Evolutionary conservation across 2,113 vertebrate species (phyloP).

Genomic region (Syngnathus scovelli): DNA sequence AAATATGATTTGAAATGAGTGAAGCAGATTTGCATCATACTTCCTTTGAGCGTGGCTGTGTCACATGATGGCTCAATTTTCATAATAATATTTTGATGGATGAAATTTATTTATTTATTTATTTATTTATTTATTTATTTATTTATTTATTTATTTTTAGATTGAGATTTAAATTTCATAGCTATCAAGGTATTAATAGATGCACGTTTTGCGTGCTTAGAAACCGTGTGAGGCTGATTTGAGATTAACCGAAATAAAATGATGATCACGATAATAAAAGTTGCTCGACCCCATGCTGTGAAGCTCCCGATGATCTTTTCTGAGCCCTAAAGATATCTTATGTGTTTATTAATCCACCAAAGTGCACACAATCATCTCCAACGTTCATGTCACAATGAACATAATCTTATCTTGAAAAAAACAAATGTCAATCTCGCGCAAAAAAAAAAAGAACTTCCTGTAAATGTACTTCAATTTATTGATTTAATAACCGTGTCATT

Average conservation of each 20-base stretch:
- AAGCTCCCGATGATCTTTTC: constrained; percentile 32
- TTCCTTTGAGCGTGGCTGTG: neutral
- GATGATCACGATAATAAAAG: neutral
- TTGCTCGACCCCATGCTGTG: constrained; percentile 36
- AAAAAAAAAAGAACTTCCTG: neutral
- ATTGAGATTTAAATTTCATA: too few relatives aligned
- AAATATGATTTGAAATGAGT: neutral
- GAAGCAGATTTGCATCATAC: neutral
- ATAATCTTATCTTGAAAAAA: neutral
- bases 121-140: too few relatives aligned
- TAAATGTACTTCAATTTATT: constrained; percentile 13
- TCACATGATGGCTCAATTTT: neutral
- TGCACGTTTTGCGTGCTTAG: neutral
- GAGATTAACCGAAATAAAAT: neutral
- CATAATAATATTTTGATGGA: neutral
- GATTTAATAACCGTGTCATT: constrained; percentile 13
- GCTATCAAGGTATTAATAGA: too few relatives aligned
- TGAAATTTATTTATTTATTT: too few relatives aligned
- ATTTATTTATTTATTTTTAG: too few relatives aligned
- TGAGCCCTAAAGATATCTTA: constrained; percentile 36
- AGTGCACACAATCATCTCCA: constrained; percentile 4
- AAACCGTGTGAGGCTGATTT: neutral
- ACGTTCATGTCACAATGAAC: neutral
- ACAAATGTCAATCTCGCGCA: constrained; percentile 6
- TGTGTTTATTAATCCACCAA: constrained; percentile 38